These are phyloP conservation scores for Thelaira solivaga DNA, from an alignment of 2,888 invertebrate genomes.

Conservation along the genomic window DNA sequence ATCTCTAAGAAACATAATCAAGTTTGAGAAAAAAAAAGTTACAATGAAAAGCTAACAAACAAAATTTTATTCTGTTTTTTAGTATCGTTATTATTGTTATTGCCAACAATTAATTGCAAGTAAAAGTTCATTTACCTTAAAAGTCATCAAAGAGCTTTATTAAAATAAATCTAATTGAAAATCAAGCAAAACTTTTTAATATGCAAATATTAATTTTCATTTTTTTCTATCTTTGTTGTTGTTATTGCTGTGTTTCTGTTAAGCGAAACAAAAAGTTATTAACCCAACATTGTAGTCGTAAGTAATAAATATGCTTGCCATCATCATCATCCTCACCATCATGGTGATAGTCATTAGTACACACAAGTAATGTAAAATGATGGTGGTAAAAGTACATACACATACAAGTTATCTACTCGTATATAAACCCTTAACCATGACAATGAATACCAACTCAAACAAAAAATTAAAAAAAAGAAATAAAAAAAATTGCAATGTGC, in stretches of 20 bases:
- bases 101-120: conserved; percentile 27
- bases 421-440: conserved; percentile 58
- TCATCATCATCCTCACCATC: conserved; percentile 1
- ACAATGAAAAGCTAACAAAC: neutral
- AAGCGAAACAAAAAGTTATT: conserved; percentile 50
- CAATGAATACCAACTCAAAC: conserved; percentile 40
- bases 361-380: conserved; percentile 11
- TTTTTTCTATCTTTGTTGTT: conserved; percentile 19
- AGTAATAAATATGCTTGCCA: conserved; percentile 25
- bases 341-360: neutral
- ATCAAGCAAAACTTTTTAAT: conserved; percentile 58
- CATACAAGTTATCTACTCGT: too few species aligned
- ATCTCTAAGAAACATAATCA: conserved; percentile 15
- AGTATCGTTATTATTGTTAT: too few species aligned
- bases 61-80: neutral
- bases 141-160: neutral
- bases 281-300: conserved; percentile 42
- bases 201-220: conserved; percentile 65
- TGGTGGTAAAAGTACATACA: conserved; percentile 12
- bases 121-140: conserved; percentile 60
- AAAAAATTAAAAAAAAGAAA: neutral
- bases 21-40: neutral
- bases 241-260: conserved; percentile 27
- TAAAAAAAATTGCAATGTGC: conserved; percentile 1
- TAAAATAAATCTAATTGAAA: conserved; percentile 54